Percentiles rank a stretch among this genome's conserved stretches.
Evolutionary conservation across 2,888 invertebrate genomes (phyloP).

Genomic region (Leptinotarsa tumamoca): DNA sequence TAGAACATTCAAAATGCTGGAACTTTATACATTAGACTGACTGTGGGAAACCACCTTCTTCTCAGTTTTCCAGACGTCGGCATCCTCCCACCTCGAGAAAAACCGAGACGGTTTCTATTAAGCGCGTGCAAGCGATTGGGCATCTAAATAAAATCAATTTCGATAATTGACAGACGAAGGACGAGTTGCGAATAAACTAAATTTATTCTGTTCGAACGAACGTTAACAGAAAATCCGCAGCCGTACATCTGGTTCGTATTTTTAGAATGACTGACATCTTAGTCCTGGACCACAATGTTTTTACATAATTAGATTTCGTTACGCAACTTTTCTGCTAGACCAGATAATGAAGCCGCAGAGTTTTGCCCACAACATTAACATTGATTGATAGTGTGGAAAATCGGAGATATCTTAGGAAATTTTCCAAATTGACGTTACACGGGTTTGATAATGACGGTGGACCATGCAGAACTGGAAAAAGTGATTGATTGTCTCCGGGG

Average conservation of each 20-base stretch:
- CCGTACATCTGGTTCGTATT: slow-evolving; percentile 35
- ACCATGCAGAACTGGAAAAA: slow-evolving; percentile 13
- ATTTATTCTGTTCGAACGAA: slow-evolving; percentile 15
- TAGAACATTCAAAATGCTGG: too few species aligned
- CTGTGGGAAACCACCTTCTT: too few species aligned
- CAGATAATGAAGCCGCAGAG: slow-evolving; percentile 27
- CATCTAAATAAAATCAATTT: slow-evolving; percentile 7
- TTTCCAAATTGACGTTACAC: slow-evolving; percentile 4
- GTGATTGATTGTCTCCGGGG: slow-evolving; percentile 2
- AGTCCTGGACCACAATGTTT: slow-evolving; percentile 33
- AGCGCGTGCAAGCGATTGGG: neutral
- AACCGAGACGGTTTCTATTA: neutral
- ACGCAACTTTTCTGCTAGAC: slow-evolving; percentile 34
- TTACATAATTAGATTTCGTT: slow-evolving; percentile 37
- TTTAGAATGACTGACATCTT: slow-evolving; percentile 38
- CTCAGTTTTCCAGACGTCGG: too few species aligned
- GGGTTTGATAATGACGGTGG: neutral
- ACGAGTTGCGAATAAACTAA: slow-evolving; percentile 10
- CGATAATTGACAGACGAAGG: slow-evolving; percentile 26
- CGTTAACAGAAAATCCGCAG: slow-evolving; percentile 29
- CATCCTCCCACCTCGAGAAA: neutral
- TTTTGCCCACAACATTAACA: slow-evolving; percentile 34
- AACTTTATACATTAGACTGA: too few species aligned
- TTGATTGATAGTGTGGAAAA: slow-evolving; percentile 37
- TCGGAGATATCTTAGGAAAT: slow-evolving; percentile 9